Evolutionary conservation across 2,113 vertebrate genomes (phyloP).

Genomic region (Poeciliopsis retropinna): DNA sequence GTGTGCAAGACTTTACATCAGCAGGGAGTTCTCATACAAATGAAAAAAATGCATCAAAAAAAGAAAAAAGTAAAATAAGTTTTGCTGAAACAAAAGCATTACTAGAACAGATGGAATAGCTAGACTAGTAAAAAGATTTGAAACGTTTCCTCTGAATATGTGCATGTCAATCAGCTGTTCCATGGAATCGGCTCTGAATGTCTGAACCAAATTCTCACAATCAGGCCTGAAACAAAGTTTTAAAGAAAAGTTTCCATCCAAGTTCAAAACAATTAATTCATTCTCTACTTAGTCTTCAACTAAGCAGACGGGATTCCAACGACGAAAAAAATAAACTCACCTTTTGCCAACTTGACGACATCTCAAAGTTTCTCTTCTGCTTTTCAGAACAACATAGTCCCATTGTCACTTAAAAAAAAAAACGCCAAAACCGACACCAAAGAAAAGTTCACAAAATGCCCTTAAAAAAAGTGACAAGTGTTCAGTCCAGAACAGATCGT

Average conservation of each 20-base stretch:
- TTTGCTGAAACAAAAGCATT: neutral
- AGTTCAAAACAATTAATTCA: neutral
- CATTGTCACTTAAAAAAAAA: slow-evolving; percentile 68
- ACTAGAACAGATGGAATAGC: neutral
- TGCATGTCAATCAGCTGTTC: neutral
- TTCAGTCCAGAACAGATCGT: slow-evolving; percentile 16
- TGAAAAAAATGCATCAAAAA: slow-evolving; percentile 7
- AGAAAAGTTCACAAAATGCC: slow-evolving; percentile 36
- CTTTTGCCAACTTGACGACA: slow-evolving; percentile 71
- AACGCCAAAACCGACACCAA: slow-evolving; percentile 22
- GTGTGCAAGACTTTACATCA: slow-evolving; percentile 62
- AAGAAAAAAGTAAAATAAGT: neutral
- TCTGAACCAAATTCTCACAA: neutral
- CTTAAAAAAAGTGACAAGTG: neutral
- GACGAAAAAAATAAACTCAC: slow-evolving; percentile 53
- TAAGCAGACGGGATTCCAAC: neutral
- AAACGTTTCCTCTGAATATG: neutral
- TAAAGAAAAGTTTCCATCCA: neutral
- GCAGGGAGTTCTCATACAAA: slow-evolving; percentile 6
- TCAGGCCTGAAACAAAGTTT: neutral
- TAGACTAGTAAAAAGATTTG: neutral
- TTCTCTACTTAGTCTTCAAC: neutral
- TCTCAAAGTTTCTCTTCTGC: slow-evolving; percentile 64
- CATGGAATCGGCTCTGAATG: neutral
- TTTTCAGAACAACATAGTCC: slow-evolving; percentile 81